Evolutionary conservation across 1,140 invertebrate species (phyloP).

Genomic region (Drosophila gunungcola): DNA sequence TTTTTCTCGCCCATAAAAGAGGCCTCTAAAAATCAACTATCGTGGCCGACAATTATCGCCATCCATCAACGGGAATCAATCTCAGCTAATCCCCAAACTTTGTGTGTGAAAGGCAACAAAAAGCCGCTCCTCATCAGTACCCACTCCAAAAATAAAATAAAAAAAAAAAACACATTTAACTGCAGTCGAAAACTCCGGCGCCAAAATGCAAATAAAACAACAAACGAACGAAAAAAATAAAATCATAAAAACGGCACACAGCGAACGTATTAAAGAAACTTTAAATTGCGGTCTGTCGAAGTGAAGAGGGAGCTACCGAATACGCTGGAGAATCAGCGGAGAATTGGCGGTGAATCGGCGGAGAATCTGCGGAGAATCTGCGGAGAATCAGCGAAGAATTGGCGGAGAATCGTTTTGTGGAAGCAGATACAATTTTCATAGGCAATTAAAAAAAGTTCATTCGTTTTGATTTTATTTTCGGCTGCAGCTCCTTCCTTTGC

Average conservation of each 20-base stretch:
- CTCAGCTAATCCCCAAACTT: constrained; percentile 47
- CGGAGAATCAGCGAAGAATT: constrained; percentile 8
- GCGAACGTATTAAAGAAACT: constrained; percentile 47
- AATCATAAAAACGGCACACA: constrained; percentile 36
- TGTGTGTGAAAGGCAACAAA: constrained; percentile 35
- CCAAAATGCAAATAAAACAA: constrained; percentile 75
- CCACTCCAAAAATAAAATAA: background rate
- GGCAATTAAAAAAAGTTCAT: constrained; percentile 83
- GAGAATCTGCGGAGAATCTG: background rate
- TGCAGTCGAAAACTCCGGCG: constrained; percentile 58
- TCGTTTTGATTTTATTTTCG: constrained; percentile 62
- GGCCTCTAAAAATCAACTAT: constrained; percentile 1
- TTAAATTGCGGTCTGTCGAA: constrained; percentile 47
- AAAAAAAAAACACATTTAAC: constrained; percentile 26
- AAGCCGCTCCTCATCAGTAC: constrained; percentile 21
- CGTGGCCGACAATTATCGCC: constrained; percentile 20
- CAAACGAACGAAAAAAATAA: constrained; percentile 12
- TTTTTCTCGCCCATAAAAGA: constrained; percentile 3
- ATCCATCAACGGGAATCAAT: constrained; percentile 27
- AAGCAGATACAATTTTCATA: constrained; percentile 61
- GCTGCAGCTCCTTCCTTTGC: background rate
- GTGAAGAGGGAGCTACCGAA: constrained; percentile 57
- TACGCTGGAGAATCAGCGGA: constrained; percentile 46
- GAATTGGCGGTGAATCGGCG: constrained; percentile 26
- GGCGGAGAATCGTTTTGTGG: constrained; percentile 21